Evolutionary conservation across 2,888 invertebrate species (phyloP).

Genomic region (Oxycera nigricornis): DNA sequence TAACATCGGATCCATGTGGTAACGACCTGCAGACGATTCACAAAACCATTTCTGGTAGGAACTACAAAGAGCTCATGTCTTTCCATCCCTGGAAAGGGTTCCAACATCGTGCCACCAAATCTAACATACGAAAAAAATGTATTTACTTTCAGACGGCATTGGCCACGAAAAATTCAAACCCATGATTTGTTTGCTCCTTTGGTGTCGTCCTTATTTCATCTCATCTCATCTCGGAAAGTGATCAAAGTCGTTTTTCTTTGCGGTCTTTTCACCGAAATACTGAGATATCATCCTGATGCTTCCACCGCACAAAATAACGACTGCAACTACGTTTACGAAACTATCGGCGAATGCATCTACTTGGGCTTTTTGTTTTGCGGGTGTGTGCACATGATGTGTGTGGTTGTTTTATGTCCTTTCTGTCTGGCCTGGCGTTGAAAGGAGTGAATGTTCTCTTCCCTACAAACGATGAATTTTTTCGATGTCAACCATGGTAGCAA

Average conservation of each 20-base stretch:
- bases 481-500: no score
- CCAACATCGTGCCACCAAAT: no score
- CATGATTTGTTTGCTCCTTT: background rate
- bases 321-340: background rate
- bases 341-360: background rate
- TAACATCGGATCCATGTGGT: no score
- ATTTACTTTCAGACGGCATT: background rate
- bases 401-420: background rate
- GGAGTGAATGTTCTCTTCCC: background rate
- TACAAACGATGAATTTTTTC: background rate
- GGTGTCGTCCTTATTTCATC: conserved; percentile 19
- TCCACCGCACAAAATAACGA: background rate
- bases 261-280: conserved; percentile 3
- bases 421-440: background rate
- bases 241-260: conserved; percentile 29
- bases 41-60: no score
- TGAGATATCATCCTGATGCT: background rate
- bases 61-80: no score
- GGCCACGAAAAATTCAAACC: background rate
- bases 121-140: no score
- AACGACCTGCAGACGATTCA: no score
- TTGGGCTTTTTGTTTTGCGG: background rate
- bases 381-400: background rate
- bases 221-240: conserved; percentile 20
- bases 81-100: no score